Evolutionary conservation across 2,797 vertebrate genomes (phyloP), one percentile per base, ranked within the genome.

Genomic region (Mus minutoides): DNA sequence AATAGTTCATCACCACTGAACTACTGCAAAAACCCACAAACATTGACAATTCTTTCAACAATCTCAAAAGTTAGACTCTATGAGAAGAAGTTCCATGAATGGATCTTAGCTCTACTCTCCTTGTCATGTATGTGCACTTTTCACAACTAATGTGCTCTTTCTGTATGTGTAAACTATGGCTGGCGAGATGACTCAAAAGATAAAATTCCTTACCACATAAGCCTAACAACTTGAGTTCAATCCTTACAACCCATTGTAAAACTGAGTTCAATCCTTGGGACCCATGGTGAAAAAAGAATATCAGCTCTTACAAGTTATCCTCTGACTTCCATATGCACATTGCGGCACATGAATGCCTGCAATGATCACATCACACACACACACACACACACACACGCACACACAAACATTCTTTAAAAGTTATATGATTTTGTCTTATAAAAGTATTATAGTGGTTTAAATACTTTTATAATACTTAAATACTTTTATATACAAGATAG

Each of bases 31-130:
- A 92, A 91, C 88, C 29, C 26, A 88, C 22, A 60, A 19, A 37
- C 12, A 90, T 13, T 52, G 73, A 62, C 37, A 86, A 73, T 82
- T 91, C 54, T 56, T 82, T 92, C 94, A 94, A 12, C 95, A 10
- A 88, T 52, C 60, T 96, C 34, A 60, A 56, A 90, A 93, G 31
- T 88, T 87, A 90, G 14, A 94, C 5, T 94, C 49, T 64, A 69
- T 40, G 17, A 7, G 80, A 64, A 71, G 6, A 94, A 88, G 34
- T 75, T 75, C 80, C n/a, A 58, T 71, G 37, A 79, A 71, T 91
- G 80, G 82, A 77, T 78, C 73, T 96, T 24, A 84, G 26, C 88
- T 89, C 71, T 26, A 71, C 46, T 69, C 93, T 91, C 49, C 49
- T 83, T 93, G 86, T 62, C n/a, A 69, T 79, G 21, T 64, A 46